Evolutionary conservation across 2,888 invertebrate genomes (phyloP).

Genomic region (Reticulitermes lucifugus): DNA sequence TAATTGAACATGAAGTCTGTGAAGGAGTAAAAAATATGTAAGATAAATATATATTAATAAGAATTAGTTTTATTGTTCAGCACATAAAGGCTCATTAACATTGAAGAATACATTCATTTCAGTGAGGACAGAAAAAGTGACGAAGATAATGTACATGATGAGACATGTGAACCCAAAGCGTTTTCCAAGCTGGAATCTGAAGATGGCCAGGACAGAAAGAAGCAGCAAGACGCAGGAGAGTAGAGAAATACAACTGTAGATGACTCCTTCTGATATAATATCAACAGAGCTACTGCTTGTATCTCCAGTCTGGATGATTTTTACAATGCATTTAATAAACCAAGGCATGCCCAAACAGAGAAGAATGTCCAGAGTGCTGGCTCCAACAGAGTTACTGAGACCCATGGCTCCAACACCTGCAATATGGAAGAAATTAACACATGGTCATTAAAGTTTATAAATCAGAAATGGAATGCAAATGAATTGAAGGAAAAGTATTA

Average conservation of each 20-base stretch:
- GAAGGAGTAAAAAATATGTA: neutral
- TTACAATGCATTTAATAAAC: conserved; percentile 71
- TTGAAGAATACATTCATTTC: conserved; percentile 82
- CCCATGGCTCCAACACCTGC: conserved; percentile 82
- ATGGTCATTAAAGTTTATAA: too few relatives aligned
- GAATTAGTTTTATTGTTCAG: neutral
- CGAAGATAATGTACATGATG: conserved; percentile 74
- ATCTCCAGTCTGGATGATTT: conserved; percentile 68
- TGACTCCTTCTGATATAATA: conserved; percentile 81
- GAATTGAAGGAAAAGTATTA: too few relatives aligned
- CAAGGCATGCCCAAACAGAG: conserved; percentile 83
- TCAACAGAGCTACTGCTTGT: conserved; percentile 61
- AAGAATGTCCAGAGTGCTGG: conserved; percentile 84
- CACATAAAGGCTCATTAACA: conserved; percentile 72
- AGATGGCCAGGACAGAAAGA: conserved; percentile 73
- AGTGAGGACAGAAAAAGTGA: conserved; percentile 76
- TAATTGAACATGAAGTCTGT: too few relatives aligned
- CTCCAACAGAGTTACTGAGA: conserved; percentile 83
- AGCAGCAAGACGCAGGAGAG: conserved; percentile 78
- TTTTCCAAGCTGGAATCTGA: conserved; percentile 77
- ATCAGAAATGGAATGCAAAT: too few relatives aligned
- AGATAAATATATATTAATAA: neutral
- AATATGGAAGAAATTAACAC: neutral
- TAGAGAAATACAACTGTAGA: conserved; percentile 80
- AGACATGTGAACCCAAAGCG: conserved; percentile 77